Evolutionary conservation across 2,113 vertebrate species (phyloP).

Genomic region (Zosterops japonicus): DNA sequence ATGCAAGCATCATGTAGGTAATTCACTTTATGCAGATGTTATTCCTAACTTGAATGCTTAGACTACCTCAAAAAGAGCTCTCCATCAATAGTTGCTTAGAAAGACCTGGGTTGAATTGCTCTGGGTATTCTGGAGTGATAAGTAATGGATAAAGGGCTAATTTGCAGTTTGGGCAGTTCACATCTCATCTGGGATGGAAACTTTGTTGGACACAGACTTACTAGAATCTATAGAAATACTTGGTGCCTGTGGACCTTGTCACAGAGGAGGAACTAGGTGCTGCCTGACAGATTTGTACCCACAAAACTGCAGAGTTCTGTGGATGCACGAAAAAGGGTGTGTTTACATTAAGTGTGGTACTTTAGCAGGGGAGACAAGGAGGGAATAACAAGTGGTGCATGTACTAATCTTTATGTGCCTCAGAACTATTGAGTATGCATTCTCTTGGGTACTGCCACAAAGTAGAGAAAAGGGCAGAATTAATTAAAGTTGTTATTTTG

Average conservation of each 20-base stretch:
- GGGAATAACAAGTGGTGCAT: background rate
- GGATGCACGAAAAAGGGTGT: background rate
- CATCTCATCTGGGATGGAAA: background rate
- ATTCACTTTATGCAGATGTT: background rate
- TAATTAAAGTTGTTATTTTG: background rate
- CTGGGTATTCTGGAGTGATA: background rate
- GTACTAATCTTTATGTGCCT: background rate
- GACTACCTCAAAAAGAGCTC: background rate
- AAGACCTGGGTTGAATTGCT: background rate
- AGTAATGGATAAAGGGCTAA: background rate
- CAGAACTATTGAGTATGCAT: background rate
- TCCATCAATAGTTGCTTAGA: background rate
- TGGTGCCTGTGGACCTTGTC: background rate
- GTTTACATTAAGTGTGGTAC: background rate
- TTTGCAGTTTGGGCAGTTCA: background rate
- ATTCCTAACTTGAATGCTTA: background rate
- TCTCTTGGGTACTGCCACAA: background rate
- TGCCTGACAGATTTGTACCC: background rate
- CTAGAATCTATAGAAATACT: background rate
- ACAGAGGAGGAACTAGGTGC: background rate
- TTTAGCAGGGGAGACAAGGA: background rate
- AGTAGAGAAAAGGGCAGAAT: background rate
- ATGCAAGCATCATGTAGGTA: rapidly evolving
- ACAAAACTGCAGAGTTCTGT: background rate
- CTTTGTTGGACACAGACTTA: background rate